phyloP scores from a whole-genome alignment of 2,113 vertebrate genomes.

The Muscicapa adusta region DNA sequence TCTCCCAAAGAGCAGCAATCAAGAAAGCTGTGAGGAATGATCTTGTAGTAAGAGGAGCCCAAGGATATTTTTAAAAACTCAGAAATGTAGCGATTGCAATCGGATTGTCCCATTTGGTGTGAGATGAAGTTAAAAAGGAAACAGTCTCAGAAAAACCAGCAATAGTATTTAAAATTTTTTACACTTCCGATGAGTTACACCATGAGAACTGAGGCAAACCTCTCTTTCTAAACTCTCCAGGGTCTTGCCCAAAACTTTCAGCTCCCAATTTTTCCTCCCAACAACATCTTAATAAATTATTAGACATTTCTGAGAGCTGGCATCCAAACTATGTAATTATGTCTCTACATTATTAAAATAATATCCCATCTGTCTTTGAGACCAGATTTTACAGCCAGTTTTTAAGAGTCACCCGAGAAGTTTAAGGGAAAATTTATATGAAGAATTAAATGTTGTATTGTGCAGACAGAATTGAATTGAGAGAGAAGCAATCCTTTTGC shows the following conservation, averaged over 20 bases:
- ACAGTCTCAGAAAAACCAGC: not conserved
- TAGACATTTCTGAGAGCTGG: not conserved
- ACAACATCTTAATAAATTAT: not conserved
- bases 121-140: not conserved
- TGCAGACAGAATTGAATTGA: not conserved
- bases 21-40: not conserved
- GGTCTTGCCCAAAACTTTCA: not conserved
- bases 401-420: conserved; percentile 3
- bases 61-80: not conserved
- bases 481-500: not conserved
- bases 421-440: not conserved
- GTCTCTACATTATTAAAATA: conserved; percentile 24
- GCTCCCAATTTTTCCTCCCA: not conserved
- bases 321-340: not conserved
- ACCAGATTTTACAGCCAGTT: not conserved
- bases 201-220: not conserved
- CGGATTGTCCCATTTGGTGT: not conserved
- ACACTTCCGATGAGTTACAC: not conserved
- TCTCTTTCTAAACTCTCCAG: not conserved
- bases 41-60: not conserved
- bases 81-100: not conserved
- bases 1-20: not conserved
- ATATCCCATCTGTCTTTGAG: conserved; percentile 2
- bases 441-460: not conserved
- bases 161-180: not conserved